A percentile compares a stretch with the other conserved stretches of the same genome.
These are phyloP conservation scores for Eucidaris tribuloides DNA, from an alignment of 35 echinoderm and acorn worm genomes.

Conservation along the genomic window DNA sequence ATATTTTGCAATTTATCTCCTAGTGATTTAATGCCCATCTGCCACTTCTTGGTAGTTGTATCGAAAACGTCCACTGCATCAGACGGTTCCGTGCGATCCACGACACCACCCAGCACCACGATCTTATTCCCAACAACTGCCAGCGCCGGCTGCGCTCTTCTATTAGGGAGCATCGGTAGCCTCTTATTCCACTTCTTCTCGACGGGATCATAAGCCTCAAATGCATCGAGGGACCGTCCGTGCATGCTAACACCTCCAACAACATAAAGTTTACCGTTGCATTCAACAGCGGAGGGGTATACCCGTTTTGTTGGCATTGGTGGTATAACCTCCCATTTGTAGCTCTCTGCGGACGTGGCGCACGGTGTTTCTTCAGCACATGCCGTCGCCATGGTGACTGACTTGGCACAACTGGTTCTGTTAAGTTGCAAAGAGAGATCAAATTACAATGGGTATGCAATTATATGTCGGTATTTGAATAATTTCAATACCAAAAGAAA, in stretches of 20 bases:
- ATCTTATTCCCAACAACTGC: conserved; percentile 46
- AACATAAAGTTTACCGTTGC: conserved; percentile 56
- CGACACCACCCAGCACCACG: conserved; percentile 68
- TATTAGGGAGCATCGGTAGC: conserved; percentile 53
- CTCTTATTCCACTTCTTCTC: conserved; percentile 81
- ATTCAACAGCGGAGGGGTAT: conserved; percentile 49
- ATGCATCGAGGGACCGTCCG: conserved; percentile 52
- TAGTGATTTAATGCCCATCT: conserved; percentile 48
- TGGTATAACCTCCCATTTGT: conserved; percentile 63
- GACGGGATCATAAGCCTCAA: conserved; percentile 64
- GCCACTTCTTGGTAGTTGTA: conserved; percentile 54
- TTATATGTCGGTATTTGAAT: too few species aligned
- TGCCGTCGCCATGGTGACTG: conserved; percentile 59
- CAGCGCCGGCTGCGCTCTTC: conserved; percentile 56
- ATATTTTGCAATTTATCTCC: conserved; percentile 64
- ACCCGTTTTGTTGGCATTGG: conserved; percentile 62
- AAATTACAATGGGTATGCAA: too few species aligned
- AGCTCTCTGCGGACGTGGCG: background rate
- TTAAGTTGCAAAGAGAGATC: too few species aligned
- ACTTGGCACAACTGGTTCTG: too few species aligned
- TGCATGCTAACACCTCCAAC: conserved; percentile 63
- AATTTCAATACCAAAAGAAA: too few species aligned
- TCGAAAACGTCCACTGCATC: conserved; percentile 73
- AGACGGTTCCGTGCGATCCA: conserved; percentile 35
- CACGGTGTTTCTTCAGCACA: too few species aligned